Percentiles rank a stretch among this genome's conserved stretches.
phyloP scores from a whole-genome alignment of 2,888 invertebrate genomes.

The Hemistola chrysoprasaria region DNA sequence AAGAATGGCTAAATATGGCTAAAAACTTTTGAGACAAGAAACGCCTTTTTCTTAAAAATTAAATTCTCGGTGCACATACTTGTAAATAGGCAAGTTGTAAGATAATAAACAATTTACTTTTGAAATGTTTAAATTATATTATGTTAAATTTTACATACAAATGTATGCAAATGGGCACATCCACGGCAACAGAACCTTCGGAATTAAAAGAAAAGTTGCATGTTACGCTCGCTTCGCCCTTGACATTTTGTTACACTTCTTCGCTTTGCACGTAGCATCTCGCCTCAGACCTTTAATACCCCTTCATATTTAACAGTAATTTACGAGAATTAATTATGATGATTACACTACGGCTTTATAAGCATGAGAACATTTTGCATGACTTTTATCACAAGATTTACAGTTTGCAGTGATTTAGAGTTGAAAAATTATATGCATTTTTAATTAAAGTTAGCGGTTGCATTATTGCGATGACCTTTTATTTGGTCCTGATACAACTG shows the following conservation, averaged over 20 bases:
- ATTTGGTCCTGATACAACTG: no score
- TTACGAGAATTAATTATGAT: constrained; percentile 28
- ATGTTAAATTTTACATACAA: constrained; percentile 11
- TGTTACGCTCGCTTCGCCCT: constrained; percentile 43
- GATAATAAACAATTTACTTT: no score
- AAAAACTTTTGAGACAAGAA: no score
- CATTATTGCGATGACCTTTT: not conserved
- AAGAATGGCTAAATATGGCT: no score
- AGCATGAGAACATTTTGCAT: constrained; percentile 15
- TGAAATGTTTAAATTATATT: not conserved
- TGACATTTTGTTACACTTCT: constrained; percentile 66
- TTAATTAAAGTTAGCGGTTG: not conserved
- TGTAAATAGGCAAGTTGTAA: no score
- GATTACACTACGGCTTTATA: constrained; percentile 17
- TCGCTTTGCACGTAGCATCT: constrained; percentile 43
- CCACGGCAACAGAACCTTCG: constrained; percentile 18
- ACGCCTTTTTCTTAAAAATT: no score
- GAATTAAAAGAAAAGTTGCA: constrained; percentile 24
- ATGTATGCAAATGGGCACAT: constrained; percentile 10
- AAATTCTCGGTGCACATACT: no score
- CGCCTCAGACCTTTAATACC: constrained; percentile 42
- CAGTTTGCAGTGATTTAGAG: constrained; percentile 1
- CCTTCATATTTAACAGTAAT: constrained; percentile 38
- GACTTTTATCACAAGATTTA: constrained; percentile 3
- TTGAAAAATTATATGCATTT: constrained; percentile 3